These are phyloP conservation scores for Mesochorus sp. DNA, from an alignment of 2,888 invertebrate genomes.

Conservation along the genomic window DNA sequence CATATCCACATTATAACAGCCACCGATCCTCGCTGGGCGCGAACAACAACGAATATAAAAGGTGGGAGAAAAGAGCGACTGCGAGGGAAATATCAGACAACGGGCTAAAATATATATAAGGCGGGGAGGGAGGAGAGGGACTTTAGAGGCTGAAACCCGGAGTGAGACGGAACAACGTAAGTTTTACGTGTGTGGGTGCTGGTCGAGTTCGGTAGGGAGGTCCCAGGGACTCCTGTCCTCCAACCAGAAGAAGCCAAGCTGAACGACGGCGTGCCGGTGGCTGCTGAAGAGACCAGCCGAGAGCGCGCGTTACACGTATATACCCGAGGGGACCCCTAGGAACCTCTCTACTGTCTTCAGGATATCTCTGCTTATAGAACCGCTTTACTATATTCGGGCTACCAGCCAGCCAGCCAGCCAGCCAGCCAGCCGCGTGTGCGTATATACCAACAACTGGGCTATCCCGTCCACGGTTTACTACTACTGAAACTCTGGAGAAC, in stretches of 20 bases:
- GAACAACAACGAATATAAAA: conserved; percentile 59
- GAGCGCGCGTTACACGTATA: conserved; percentile 46
- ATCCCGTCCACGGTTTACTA: conserved; percentile 49
- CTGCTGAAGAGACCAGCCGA: conserved; percentile 60
- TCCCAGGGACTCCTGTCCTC: conserved; percentile 76
- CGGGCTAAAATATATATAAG: conserved; percentile 26
- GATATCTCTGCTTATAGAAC: conserved; percentile 61
- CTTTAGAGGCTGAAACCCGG: conserved; percentile 26
- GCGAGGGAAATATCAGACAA: conserved; percentile 39
- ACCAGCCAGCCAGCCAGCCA: too few species aligned
- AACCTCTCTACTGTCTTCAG: conserved; percentile 49
- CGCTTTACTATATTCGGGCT: conserved; percentile 80
- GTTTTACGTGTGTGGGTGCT: conserved; percentile 58
- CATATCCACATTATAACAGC: conserved; percentile 40
- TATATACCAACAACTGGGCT: conserved; percentile 46
- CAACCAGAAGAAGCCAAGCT: conserved; percentile 80
- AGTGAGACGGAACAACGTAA: conserved; percentile 23
- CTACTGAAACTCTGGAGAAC: conserved; percentile 53
- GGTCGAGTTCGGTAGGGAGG: conserved; percentile 81
- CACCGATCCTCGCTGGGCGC: conserved; percentile 50
- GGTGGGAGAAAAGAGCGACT: conserved; percentile 44
- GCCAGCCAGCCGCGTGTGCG: too few species aligned
- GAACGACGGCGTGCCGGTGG: conserved; percentile 53
- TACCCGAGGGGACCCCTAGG: conserved; percentile 53
- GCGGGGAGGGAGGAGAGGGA: conserved; percentile 43